Base-by-base conservation (phyloP, 2,888 invertebrate species). In the Celastrina argiolus region DNA sequence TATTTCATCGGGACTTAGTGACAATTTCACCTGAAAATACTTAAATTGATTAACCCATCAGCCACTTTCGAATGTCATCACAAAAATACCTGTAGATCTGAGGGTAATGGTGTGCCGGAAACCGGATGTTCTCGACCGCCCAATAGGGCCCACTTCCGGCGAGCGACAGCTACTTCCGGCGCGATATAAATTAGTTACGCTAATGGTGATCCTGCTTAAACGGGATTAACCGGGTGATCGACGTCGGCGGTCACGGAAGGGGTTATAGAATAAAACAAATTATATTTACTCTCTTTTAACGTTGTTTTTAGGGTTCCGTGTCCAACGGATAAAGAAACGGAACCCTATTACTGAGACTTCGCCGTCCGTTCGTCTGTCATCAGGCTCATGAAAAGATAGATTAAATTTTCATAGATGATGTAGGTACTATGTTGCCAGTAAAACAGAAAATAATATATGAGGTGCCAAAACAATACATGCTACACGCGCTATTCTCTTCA, bases 141-240 rank as follows among this genome's bases (percentile, higher is more conserved):
- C 61, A 39, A 22, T 39, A 34, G 39, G 61, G 61, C 39, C 26
- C 39, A 7, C 61, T 22, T 61, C 61, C 61, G 34, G 61, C 34
- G 18, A 59, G 34, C 61, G 61, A 61, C 39, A 39, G 18, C 22
- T 14, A 14, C 61, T 61, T 61, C 61, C 61, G 61, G 61, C 8
- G 39, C 12, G 36, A 61, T 36, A 61, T 61, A 61, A 61, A 61
- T 61, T 61, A 61, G 39, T 61, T 61, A 26, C 51, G 45, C 12
- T 51, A 51, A 22, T 18, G 7, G 36, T 36, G 7, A 36, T 36
- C 36, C 36, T 6, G 36, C 22, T 22, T 26, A 18, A 51, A 12
- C 22, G 22, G 22, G 5, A 26, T 51, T 26, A 51, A 22, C 22
- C 10, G 22, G 12, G 12, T 51, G 51, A 51, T 51, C 10, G 22